Evolutionary conservation across 2,888 invertebrate genomes (phyloP).

Genomic region (Bembecia ichneumoniformis): DNA sequence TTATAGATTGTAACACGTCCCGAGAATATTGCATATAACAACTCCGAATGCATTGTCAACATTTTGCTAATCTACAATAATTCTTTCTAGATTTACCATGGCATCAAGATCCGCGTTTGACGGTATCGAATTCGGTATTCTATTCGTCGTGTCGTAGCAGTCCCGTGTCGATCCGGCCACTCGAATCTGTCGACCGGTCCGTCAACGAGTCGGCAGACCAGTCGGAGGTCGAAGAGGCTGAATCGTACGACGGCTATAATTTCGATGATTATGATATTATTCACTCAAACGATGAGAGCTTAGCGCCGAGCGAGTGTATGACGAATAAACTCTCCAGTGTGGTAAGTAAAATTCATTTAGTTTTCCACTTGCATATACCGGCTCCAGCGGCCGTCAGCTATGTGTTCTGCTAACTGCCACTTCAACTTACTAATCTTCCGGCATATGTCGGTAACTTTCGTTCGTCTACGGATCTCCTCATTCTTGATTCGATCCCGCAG

Average conservation of each 20-base stretch:
- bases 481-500: no score
- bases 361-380: no score
- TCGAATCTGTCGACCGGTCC: constrained; percentile 1
- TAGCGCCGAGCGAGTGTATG: constrained; percentile 3
- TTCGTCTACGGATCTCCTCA: no score
- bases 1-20: no score
- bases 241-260: constrained; percentile 42
- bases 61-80: no score
- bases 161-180: constrained; percentile 1
- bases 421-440: no score
- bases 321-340: not conserved
- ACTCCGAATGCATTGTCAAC: no score
- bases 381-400: no score
- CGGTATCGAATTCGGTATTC: constrained; percentile 43
- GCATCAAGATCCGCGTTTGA: constrained; percentile 49
- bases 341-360: not conserved
- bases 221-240: constrained; percentile 52
- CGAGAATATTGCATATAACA: no score
- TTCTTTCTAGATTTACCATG: constrained; percentile 48
- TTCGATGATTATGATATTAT: constrained; percentile 63
- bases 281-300: constrained; percentile 34
- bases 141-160: constrained; percentile 23
- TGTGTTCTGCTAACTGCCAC: no score
- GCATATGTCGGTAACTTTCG: no score
- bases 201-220: constrained; percentile 6